These are phyloP conservation scores for Drosophila suboccidentalis DNA, from an alignment of 2,888 invertebrate genomes.

Conservation along the genomic window DNA sequence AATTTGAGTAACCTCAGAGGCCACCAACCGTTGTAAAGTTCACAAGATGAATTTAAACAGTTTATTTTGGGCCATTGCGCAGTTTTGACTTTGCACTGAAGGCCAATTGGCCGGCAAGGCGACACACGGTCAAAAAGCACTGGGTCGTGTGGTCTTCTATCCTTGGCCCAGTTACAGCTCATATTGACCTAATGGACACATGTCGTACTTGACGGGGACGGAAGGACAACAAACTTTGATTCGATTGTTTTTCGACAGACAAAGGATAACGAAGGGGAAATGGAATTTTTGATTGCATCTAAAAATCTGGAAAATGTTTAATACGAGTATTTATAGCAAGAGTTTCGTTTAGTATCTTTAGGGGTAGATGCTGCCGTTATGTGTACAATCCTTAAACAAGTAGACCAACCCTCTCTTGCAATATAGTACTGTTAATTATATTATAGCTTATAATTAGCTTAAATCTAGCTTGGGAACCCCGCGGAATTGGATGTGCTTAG, in stretches of 20 bases:
- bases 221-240: background rate
- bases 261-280: background rate
- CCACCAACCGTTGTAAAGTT: background rate
- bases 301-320: background rate
- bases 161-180: constrained; percentile 57
- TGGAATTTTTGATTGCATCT: background rate
- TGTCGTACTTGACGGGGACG: background rate
- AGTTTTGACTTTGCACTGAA: background rate
- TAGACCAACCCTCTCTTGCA: background rate
- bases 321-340: no score
- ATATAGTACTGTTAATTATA: constrained; percentile 5
- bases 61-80: background rate
- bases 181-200: constrained; percentile 28
- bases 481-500: constrained; percentile 11
- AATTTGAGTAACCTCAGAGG: background rate
- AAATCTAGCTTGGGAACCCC: constrained; percentile 30
- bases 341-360: constrained; percentile 2
- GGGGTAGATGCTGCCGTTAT: background rate
- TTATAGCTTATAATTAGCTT: constrained; percentile 32
- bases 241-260: constrained; percentile 17
- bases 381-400: background rate
- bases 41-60: constrained; percentile 7
- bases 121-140: background rate
- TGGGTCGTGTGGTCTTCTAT: constrained; percentile 24
- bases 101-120: constrained; percentile 18